These are phyloP conservation scores for Conopomorpha cramerella DNA, from an alignment of 1,140 invertebrate species.

Conservation along the genomic window DNA sequence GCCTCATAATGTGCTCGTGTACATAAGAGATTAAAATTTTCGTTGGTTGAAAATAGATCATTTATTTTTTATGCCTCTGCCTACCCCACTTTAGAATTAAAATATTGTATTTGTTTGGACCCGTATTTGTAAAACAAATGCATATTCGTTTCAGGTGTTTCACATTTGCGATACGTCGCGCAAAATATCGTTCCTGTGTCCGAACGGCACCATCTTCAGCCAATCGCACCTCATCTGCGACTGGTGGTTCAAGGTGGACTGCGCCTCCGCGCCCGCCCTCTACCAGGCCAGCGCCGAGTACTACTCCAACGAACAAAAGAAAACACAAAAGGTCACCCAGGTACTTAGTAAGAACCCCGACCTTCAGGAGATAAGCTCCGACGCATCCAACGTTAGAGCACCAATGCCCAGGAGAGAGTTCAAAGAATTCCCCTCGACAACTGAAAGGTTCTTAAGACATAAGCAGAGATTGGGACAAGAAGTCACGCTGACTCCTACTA, in stretches of 20 bases:
- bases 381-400: conserved; percentile 17
- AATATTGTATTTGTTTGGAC: too few relatives aligned
- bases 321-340: conserved; percentile 52
- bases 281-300: conserved; percentile 85
- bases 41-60: too few relatives aligned
- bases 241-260: conserved; percentile 94
- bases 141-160: too few relatives aligned
- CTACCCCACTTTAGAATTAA: too few relatives aligned
- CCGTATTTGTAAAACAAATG: too few relatives aligned
- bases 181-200: conserved; percentile 91
- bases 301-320: conserved; percentile 64
- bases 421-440: conserved; percentile 29
- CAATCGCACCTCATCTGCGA: conserved; percentile 89
- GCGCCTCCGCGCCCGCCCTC: conserved; percentile 73
- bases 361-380: conserved; percentile 29
- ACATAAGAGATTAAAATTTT: too few relatives aligned
- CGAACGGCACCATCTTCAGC: conserved; percentile 90
- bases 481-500: conserved; percentile 11
- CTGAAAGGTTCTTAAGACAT: conserved; percentile 31
- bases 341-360: conserved; percentile 30
- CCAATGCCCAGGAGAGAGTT: conserved; percentile 29
- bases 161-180: conserved; percentile 85
- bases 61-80: too few relatives aligned
- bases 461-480: conserved; percentile 30
- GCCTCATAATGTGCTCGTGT: too few relatives aligned